Percentiles rank a stretch among this genome's conserved stretches.
Conservation (phyloP, 2,888 invertebrate genomes). For the Cephalotes varians region DNA sequence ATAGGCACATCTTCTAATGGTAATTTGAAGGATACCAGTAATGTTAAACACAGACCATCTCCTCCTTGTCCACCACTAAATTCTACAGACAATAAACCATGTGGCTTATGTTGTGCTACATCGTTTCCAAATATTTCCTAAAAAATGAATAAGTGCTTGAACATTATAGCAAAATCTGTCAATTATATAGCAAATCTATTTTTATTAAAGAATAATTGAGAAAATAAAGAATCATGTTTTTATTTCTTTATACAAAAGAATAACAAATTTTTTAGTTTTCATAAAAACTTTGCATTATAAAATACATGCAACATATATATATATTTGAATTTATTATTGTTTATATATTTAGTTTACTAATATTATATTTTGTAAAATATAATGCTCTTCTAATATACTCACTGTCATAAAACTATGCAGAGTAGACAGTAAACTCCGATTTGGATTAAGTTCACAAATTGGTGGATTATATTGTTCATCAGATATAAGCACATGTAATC, state of each 20-base stretch:
- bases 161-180: neutral
- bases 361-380: neutral
- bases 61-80: conserved; percentile 87
- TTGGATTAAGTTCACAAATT: conserved; percentile 95
- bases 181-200: neutral
- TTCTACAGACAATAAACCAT: conserved; percentile 93
- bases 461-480: conserved; percentile 95
- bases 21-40: conserved; percentile 93
- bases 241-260: too few relatives aligned
- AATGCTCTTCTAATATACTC: conserved; percentile 74
- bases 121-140: conserved; percentile 95
- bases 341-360: neutral
- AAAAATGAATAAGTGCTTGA: conserved; percentile 46
- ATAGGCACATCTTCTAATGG: conserved; percentile 95
- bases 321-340: too few relatives aligned
- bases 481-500: conserved; percentile 93
- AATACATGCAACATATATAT: neutral
- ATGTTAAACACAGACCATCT: conserved; percentile 94
- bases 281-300: neutral
- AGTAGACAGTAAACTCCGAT: conserved; percentile 94
- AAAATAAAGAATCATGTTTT: too few relatives aligned
- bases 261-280: neutral
- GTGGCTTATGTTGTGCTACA: conserved; percentile 93
- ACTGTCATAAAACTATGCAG: conserved; percentile 95
- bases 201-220: conserved; percentile 15